Evolutionary conservation across 2,797 vertebrate genomes (phyloP), one percentile per base, ranked within the genome.

Genomic region (Malurus splendens): DNA sequence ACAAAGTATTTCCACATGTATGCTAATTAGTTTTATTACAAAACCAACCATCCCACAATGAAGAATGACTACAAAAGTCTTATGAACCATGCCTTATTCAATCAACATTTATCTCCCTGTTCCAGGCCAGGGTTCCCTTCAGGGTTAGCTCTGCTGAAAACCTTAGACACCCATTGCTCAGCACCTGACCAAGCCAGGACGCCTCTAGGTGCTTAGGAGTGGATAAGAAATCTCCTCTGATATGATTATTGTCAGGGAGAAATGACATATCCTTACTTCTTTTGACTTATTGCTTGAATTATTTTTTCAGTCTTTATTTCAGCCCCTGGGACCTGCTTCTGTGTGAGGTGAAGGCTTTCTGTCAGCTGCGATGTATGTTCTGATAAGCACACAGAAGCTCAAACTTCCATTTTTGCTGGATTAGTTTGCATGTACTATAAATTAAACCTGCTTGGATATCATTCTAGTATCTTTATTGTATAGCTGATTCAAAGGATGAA

Each of bases 1-100:
- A 95, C 93, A 95, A 96, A 97, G 87, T 96, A 88, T 86, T 96
- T 97, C 96, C 96, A 97, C 93, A 96, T 97, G 93, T 95, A 95
- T 96, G 84, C 81, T 96, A 96, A 97, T 97, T 95, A 96, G 82
- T 93, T 94, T 92, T 96, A 87, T 84, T 82, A 93, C 75, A 89
- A 94, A 96, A 94, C 89, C 87, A 96, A 89, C 71, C 65, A 94
- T 54, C 32, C 90, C 87, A 75, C 83, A 95, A 90, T 88, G 81
- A 96, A 65, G 56, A 95, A 85, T 86, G 84, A 90, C 96, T 86
- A 96, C 93, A 97, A 95, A 97, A 94, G 86, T 93, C 78, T 91
- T 91, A 90, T 72, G 77, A 96, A 87, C 81, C 48, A 27, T 92
- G 90, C 85, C 72, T 96, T 94, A 93, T 91, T 84, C 91, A 86